Percentiles rank a stretch among this genome's conserved stretches.
Conservation (phyloP, 35 echinoderm and acorn worm genomes). For the Patiria miniata region DNA sequence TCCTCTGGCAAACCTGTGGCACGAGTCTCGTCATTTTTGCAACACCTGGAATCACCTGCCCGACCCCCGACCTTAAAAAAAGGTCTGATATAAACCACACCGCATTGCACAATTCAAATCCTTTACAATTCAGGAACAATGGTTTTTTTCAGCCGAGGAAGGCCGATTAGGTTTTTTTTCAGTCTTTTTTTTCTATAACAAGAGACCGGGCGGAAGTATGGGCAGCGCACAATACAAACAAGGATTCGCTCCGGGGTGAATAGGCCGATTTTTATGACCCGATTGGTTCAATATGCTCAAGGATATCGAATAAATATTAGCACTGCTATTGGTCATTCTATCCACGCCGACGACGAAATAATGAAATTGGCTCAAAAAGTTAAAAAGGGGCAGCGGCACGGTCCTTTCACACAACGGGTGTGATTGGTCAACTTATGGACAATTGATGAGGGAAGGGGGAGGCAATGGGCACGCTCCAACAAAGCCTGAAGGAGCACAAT, state of each 20-base stretch:
- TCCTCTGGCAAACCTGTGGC: not conserved
- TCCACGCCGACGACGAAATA: not conserved
- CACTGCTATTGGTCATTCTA: not conserved
- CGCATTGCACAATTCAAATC: slow-evolving; percentile 13
- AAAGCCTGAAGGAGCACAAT: not conserved
- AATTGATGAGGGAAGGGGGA: not conserved
- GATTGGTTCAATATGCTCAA: slow-evolving; percentile 13
- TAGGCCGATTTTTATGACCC: slow-evolving; percentile 9
- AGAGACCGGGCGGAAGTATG: slow-evolving; percentile 20
- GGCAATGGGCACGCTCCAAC: slow-evolving; percentile 3
- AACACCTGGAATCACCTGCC: slow-evolving; percentile 28
- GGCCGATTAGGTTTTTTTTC: slow-evolving; percentile 27
- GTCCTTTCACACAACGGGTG: not conserved
- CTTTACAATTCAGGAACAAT: slow-evolving; percentile 15
- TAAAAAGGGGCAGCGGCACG: not conserved
- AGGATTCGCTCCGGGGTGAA: slow-evolving; percentile 11
- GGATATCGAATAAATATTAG: slow-evolving; percentile 22
- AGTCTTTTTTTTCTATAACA: not conserved
- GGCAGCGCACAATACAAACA: slow-evolving; percentile 12
- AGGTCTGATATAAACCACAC: not conserved
- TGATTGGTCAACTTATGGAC: slow-evolving; percentile 1
- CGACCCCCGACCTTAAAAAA: not conserved
- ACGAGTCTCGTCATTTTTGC: slow-evolving; percentile 14
- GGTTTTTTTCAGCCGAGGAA: not conserved
- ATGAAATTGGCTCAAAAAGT: slow-evolving; percentile 3